phyloP scores from a whole-genome alignment of 2,797 vertebrate species.

The Sparidentex hasta region DNA sequence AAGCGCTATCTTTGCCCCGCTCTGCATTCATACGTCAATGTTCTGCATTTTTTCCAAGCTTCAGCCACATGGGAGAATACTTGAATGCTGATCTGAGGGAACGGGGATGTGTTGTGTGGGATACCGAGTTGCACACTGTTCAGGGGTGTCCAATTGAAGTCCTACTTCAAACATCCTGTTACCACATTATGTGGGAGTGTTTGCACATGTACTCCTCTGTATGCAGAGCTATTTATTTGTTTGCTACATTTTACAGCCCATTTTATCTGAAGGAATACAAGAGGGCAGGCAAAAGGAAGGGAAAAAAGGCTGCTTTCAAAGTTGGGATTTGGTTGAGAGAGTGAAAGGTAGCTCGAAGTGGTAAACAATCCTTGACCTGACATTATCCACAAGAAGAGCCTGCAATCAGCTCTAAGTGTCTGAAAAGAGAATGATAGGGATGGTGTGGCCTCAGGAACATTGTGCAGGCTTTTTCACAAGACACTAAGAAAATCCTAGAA shows the following conservation, averaged over 20 bases:
- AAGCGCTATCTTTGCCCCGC: conserved; percentile 46
- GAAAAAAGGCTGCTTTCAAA: conserved; percentile 30
- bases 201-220: conserved; percentile 76
- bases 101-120: conserved; percentile 77
- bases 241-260: conserved; percentile 41
- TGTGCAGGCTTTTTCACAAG: conserved; percentile 16
- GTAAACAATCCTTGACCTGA: conserved; percentile 64
- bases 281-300: conserved; percentile 25
- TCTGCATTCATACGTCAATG: conserved; percentile 59
- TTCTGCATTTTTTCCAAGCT: conserved; percentile 62
- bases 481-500: not conserved
- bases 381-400: conserved; percentile 42
- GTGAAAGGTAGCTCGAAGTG: conserved; percentile 47
- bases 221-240: conserved; percentile 71
- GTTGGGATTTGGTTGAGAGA: conserved; percentile 39
- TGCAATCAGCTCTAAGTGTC: conserved; percentile 47
- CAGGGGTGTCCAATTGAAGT: conserved; percentile 82
- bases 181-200: conserved; percentile 83
- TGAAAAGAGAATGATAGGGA: conserved; percentile 20
- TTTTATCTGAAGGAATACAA: conserved; percentile 52
- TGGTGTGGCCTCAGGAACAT: conserved; percentile 14
- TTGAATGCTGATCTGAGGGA: conserved; percentile 80
- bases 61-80: conserved; percentile 66
- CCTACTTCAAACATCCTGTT: conserved; percentile 81
- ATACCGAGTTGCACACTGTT: conserved; percentile 68